Evolutionary conservation across 2,797 vertebrate genomes (phyloP).

Genomic region (Oryzias sinensis): DNA sequence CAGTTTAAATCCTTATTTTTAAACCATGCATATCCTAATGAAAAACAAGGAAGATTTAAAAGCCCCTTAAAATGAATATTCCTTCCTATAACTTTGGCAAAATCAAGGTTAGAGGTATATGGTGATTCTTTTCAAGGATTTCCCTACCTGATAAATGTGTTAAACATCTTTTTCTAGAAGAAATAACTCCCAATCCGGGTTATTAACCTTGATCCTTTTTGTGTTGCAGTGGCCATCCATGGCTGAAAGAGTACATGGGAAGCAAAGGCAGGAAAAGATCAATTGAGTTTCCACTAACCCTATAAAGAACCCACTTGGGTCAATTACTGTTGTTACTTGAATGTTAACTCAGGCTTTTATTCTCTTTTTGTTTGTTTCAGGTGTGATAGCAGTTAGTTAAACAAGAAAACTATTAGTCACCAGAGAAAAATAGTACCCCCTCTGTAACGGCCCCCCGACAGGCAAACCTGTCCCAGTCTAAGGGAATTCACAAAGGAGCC

Average conservation of each 20-base stretch:
- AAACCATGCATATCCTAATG: not conserved
- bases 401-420: not conserved
- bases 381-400: not conserved
- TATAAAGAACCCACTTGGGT: conserved; percentile 23
- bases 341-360: conserved; percentile 9
- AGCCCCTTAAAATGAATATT: conserved; percentile 11
- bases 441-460: no score
- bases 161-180: conserved; percentile 54
- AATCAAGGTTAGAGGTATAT: conserved; percentile 17
- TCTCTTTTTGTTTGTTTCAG: not conserved
- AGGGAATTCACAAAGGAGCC: no score
- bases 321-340: conserved; percentile 20
- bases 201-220: conserved; percentile 56
- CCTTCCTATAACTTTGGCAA: conserved; percentile 21
- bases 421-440: no score
- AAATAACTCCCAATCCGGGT: conserved; percentile 53
- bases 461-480: no score
- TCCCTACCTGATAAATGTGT: conserved; percentile 40
- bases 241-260: conserved; percentile 39
- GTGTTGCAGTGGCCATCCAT: conserved; percentile 42
- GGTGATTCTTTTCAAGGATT: conserved; percentile 30
- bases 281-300: conserved; percentile 42
- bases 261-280: conserved; percentile 35
- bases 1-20: not conserved
- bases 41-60: conserved; percentile 2